These are phyloP conservation scores for Phaedon cochleariae DNA, from an alignment of 2,888 invertebrate genomes.

Conservation along the genomic window DNA sequence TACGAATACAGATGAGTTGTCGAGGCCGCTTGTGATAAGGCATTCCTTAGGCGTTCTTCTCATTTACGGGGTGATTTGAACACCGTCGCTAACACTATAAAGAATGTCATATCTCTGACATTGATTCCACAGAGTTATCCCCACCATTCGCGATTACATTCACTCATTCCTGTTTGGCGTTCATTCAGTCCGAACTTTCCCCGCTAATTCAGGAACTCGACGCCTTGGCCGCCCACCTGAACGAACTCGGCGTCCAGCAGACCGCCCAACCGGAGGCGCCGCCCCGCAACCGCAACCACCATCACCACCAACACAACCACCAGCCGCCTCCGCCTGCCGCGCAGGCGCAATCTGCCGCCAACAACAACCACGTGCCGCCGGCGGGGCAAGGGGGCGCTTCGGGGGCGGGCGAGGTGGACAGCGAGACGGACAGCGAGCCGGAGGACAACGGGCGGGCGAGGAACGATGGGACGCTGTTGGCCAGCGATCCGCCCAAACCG, in stretches of 20 bases:
- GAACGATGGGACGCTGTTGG: conserved; percentile 93
- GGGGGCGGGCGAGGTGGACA: conserved; percentile 65
- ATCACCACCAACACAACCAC: conserved; percentile 56
- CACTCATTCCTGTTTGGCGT: too few relatives aligned
- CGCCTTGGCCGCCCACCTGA: conserved; percentile 93
- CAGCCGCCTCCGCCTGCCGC: too few relatives aligned
- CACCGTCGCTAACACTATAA: too few relatives aligned
- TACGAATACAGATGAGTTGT: too few relatives aligned
- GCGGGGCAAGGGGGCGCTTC: conserved; percentile 39
- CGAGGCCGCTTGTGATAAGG: too few relatives aligned
- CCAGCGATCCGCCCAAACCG: conserved; percentile 96
- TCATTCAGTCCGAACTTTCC: too few relatives aligned
- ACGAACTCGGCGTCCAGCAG: conserved; percentile 84
- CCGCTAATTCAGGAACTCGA: conserved; percentile 97
- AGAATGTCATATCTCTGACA: too few relatives aligned
- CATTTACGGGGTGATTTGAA: too few relatives aligned
- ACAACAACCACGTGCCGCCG: conserved; percentile 56
- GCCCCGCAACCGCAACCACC: conserved; percentile 68
- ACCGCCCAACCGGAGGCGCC: conserved; percentile 73
- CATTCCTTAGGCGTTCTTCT: too few relatives aligned
- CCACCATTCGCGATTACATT: too few relatives aligned
- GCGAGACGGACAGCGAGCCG: conserved; percentile 84
- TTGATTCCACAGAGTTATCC: too few relatives aligned
- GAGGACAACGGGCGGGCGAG: conserved; percentile 81
- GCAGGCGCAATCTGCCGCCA: conserved; percentile 49